Percentiles rank a stretch among this genome's conserved stretches.
phyloP scores from a whole-genome alignment of 2,113 vertebrate species.

The Ptychochromis oligacanthus region DNA sequence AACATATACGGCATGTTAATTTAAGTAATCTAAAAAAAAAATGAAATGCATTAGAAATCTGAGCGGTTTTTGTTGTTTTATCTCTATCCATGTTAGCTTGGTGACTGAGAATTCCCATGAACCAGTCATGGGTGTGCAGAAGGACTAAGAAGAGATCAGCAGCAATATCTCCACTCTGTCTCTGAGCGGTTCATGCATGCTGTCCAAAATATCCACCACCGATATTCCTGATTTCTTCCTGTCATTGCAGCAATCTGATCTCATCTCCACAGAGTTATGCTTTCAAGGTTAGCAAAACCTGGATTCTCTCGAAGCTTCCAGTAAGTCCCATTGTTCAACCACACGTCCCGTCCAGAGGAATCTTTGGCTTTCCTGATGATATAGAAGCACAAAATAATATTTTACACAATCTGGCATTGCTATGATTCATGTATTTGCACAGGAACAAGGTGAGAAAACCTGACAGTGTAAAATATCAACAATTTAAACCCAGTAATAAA shows the following conservation, averaged over 20 bases:
- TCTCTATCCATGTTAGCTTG: not conserved
- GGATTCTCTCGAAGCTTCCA: slow-evolving; percentile 89
- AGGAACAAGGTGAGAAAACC: not conserved
- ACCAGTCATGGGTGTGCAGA: slow-evolving; percentile 55
- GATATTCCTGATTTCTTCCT: not conserved
- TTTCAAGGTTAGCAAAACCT: slow-evolving; percentile 84
- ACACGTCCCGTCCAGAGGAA: slow-evolving; percentile 85
- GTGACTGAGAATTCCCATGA: slow-evolving; percentile 43
- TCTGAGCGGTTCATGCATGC: slow-evolving; percentile 64
- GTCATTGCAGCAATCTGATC: not conserved
- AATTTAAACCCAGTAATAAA: no score
- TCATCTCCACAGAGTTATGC: slow-evolving; percentile 84
- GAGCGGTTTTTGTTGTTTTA: not conserved
- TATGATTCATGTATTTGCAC: not conserved
- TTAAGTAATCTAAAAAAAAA: slow-evolving; percentile 20
- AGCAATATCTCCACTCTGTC: slow-evolving; percentile 60
- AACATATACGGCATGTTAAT: not conserved
- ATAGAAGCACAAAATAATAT: not conserved
- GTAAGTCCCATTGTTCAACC: slow-evolving; percentile 88
- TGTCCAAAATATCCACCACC: slow-evolving; percentile 12
- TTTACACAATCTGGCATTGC: not conserved
- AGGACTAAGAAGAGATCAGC: not conserved
- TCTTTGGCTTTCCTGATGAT: slow-evolving; percentile 83
- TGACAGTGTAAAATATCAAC: not conserved
- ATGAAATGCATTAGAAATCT: slow-evolving; percentile 11